phyloP scores from a whole-genome alignment of 2,113 vertebrate species.

The Dendrocopos noguchii region DNA sequence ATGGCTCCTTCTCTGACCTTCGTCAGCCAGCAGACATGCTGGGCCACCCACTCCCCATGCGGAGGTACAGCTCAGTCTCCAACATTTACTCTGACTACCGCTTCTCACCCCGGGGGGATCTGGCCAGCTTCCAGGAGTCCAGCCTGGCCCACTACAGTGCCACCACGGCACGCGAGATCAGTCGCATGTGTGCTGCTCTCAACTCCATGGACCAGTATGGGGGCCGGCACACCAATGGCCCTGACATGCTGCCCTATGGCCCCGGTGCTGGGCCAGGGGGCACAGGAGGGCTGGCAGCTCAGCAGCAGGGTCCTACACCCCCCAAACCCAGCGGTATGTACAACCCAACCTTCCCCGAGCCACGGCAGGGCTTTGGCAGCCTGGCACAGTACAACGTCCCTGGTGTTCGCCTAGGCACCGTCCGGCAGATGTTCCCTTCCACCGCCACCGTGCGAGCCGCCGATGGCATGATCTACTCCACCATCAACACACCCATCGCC shows the following conservation, averaged over 20 bases:
- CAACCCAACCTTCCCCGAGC: constrained; percentile 84
- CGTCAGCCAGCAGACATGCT: constrained; percentile 88
- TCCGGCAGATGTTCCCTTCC: constrained; percentile 90
- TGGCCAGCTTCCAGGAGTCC: constrained; percentile 86
- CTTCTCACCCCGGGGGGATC: constrained; percentile 82
- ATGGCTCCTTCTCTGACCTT: constrained; percentile 94
- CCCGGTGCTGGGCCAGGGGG: constrained; percentile 71
- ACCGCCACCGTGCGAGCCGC: constrained; percentile 87
- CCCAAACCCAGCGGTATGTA: constrained; percentile 87
- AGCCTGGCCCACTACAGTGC: constrained; percentile 96
- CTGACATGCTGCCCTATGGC: constrained; percentile 87
- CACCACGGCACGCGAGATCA: constrained; percentile 95
- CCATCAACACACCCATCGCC: constrained; percentile 96
- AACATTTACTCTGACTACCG: constrained; percentile 92
- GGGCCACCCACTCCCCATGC: constrained; percentile 86
- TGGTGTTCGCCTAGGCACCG: constrained; percentile 81
- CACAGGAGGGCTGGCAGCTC: not conserved
- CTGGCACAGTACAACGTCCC: constrained; percentile 79
- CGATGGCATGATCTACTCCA: constrained; percentile 98
- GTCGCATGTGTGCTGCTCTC: constrained; percentile 96
- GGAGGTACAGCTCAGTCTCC: constrained; percentile 94
- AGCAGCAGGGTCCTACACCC: constrained; percentile 84
- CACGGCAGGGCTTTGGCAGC: constrained; percentile 83
- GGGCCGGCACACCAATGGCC: constrained; percentile 81
- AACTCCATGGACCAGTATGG: constrained; percentile 95